Evolutionary conservation across 2,888 invertebrate species (phyloP), one percentile per base, ranked within the genome.

Genomic region (Troides oblongomaculatus): DNA sequence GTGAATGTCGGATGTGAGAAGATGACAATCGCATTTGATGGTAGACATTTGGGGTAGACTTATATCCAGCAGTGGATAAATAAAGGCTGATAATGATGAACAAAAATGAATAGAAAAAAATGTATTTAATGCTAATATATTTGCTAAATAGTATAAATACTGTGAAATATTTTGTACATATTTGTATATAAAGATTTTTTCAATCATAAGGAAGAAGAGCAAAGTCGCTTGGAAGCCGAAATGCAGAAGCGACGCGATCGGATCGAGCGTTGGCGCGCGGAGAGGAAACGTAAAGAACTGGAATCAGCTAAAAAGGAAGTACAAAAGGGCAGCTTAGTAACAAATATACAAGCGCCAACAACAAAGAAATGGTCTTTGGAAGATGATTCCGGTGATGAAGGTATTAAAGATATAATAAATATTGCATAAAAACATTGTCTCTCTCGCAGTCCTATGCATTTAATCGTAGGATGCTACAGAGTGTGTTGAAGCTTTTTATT

Each of bases 241-340:
- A 99, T 99, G 99, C 97, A 97, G 80, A 98, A 98, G 84, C 94
- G 99, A 6, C 93, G 99, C 1, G 99, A 99, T 78, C 94, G 99
- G 66, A 99, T 99, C 73, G 99, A 99, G 86, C 94, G 98, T 66
- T 99, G 99, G 99, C 93, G 99, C 62, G 97, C 97, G 0, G 98
- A 99, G 78, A 94, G 98, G 18, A 98, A 98, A 85, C 96, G 97
- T 75, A 96, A 96, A 79, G 97, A 97, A 81, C 86, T 97, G 57
- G 97, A 97, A 82, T 94, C 95, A 8, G 95, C 95, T 7, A 97
- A 96, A 82, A 96, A 96, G 78, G 97, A 97, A 78, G 94, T 93
- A 53, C 93, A 95, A 73, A 95, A 96, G 78, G 95, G 95, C 72
- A 93, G 94, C 46, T 86, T 95, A 62, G 84, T 94, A 67, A 94